Evolutionary conservation across 1,140 invertebrate species (phyloP).

Genomic region (Philopotamus ludificatus): DNA sequence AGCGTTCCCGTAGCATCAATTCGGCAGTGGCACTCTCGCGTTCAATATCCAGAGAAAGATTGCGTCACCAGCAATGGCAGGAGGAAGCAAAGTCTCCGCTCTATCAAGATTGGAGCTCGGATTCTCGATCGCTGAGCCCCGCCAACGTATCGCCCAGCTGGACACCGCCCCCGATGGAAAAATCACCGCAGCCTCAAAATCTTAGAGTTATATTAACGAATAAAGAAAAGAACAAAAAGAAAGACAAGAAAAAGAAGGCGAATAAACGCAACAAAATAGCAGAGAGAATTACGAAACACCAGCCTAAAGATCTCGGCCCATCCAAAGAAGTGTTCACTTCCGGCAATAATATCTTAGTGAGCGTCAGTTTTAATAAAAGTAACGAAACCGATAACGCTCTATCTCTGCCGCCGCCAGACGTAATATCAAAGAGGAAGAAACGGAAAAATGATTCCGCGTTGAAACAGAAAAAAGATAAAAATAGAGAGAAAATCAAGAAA

Average conservation of each 20-base stretch:
- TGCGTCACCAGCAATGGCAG: constrained; percentile 20
- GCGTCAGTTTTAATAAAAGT: constrained; percentile 84
- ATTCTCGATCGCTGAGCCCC: constrained; percentile 48
- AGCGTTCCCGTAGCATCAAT: constrained; percentile 41
- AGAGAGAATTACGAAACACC: constrained; percentile 53
- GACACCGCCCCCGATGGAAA: constrained; percentile 54
- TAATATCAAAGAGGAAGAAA: constrained; percentile 49
- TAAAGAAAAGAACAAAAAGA: constrained; percentile 47
- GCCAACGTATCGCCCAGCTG: constrained; percentile 47
- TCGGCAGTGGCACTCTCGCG: constrained; percentile 39
- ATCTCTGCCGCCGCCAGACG: constrained; percentile 44
- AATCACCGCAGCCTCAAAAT: constrained; percentile 47
- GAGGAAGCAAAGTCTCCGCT: constrained; percentile 27
- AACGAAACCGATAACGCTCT: constrained; percentile 57
- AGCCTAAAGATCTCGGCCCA: constrained; percentile 56
- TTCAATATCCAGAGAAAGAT: constrained; percentile 27
- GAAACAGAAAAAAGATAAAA: constrained; percentile 53
- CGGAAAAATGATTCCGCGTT: constrained; percentile 53
- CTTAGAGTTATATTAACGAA: constrained; percentile 45
- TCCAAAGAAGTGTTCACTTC: constrained; percentile 89
- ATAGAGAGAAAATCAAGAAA: constrained; percentile 53
- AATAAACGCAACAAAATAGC: constrained; percentile 53
- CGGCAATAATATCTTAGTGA: constrained; percentile 88
- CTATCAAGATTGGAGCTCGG: constrained; percentile 44
- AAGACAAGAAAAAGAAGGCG: constrained; percentile 61